A percentile compares a stretch with the other conserved stretches of the same genome.
phyloP scores from a whole-genome alignment of 2,888 invertebrate genomes.

The Cosmorhoe ocellata region DNA sequence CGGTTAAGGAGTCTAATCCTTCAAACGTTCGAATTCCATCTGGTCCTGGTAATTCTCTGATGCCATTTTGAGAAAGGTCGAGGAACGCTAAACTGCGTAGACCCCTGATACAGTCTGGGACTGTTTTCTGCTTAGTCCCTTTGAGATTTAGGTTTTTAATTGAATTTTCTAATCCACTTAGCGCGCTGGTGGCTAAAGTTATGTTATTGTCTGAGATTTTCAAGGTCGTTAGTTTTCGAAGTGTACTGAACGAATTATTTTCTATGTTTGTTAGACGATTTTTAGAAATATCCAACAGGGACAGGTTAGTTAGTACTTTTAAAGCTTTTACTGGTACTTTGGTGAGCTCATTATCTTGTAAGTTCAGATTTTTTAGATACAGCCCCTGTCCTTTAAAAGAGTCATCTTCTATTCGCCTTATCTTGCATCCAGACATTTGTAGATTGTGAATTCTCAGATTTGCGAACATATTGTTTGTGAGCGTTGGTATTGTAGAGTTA shows the following conservation, averaged over 20 bases:
- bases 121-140: constrained; percentile 90
- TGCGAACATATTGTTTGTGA: constrained; percentile 86
- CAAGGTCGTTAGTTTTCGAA: constrained; percentile 88
- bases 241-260: constrained; percentile 88
- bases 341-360: constrained; percentile 91
- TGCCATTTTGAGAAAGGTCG: constrained; percentile 94
- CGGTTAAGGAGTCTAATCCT: constrained; percentile 91
- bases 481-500: constrained; percentile 89
- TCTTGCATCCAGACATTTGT: constrained; percentile 92
- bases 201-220: constrained; percentile 95
- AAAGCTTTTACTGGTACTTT: constrained; percentile 90
- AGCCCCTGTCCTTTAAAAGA: constrained; percentile 93
- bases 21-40: constrained; percentile 87
- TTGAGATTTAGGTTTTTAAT: constrained; percentile 95
- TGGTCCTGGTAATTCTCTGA: constrained; percentile 89
- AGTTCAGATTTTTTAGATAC: constrained; percentile 90
- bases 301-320: constrained; percentile 85
- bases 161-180: constrained; percentile 90
- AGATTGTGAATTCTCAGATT: constrained; percentile 90
- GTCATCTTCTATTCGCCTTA: constrained; percentile 85
- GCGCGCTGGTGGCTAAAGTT: constrained; percentile 86
- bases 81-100: constrained; percentile 91
- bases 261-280: constrained; percentile 88
- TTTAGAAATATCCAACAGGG: constrained; percentile 91
- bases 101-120: constrained; percentile 91